These are phyloP conservation scores for Streptopelia turtur DNA, from an alignment of 2,797 vertebrate species.

Conservation along the genomic window DNA sequence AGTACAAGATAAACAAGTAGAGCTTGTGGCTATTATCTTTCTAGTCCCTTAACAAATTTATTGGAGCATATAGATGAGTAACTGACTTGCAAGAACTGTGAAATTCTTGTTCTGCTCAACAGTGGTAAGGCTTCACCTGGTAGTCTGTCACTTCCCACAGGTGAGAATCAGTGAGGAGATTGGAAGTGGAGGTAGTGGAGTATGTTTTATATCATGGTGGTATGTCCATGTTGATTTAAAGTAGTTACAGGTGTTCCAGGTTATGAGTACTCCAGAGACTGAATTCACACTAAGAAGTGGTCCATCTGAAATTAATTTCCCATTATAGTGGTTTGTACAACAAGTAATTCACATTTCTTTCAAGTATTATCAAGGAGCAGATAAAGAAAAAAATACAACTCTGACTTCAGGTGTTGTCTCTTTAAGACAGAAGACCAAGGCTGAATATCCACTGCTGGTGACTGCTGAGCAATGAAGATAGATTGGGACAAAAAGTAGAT, in stretches of 20 bases:
- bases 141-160: not conserved
- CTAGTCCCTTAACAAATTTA: not conserved
- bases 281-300: not conserved
- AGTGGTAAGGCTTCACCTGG: not conserved
- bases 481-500: not conserved
- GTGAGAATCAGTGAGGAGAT: not conserved
- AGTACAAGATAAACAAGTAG: not conserved
- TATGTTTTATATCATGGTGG: not conserved
- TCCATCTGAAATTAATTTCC: not conserved
- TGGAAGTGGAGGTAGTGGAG: not conserved
- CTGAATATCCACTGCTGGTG: not conserved
- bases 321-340: not conserved
- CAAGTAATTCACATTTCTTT: not conserved
- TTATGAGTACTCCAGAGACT: not conserved
- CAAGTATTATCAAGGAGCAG: not conserved
- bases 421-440: not conserved
- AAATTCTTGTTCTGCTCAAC: not conserved
- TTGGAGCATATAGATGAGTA: not conserved
- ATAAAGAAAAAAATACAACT: not conserved
- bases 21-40: not conserved
- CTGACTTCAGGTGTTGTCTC: not conserved
- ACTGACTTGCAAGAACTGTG: not conserved
- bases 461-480: not conserved
- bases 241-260: not conserved
- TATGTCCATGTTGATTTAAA: not conserved